Conservation (phyloP, 2,113 vertebrate genomes). For the Fulmarus glacialis region DNA sequence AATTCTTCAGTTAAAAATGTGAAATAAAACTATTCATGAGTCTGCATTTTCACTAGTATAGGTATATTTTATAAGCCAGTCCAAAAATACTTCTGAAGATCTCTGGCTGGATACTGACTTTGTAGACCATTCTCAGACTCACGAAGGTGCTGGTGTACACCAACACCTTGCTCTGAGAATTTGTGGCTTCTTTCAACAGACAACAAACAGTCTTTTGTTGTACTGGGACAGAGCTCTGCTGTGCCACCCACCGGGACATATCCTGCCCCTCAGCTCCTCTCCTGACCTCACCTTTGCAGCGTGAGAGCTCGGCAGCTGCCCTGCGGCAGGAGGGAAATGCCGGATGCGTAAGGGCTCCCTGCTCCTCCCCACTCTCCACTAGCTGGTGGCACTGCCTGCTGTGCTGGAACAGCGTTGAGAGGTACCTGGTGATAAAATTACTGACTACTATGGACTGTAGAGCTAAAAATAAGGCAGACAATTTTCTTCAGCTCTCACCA, state of each 20-base stretch:
- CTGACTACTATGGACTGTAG: not conserved
- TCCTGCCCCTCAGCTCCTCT: not conserved
- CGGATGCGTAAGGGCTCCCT: not conserved
- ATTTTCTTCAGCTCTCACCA: not conserved
- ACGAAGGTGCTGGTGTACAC: accelerated
- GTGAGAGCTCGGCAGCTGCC: not conserved
- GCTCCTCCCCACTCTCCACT: not conserved
- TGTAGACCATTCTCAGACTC: not conserved
- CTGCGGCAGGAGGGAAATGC: not conserved
- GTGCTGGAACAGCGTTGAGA: not conserved
- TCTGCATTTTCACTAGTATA: not conserved
- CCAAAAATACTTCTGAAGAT: not conserved
- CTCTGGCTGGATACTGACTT: not conserved
- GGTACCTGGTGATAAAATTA: not conserved
- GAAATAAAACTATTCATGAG: not conserved
- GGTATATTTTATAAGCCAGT: not conserved
- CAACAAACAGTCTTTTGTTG: not conserved
- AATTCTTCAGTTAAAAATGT: not conserved
- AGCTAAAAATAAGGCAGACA: not conserved
- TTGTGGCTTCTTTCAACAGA: not conserved
- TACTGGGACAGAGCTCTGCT: not conserved
- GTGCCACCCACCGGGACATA: accelerated
- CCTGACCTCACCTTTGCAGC: not conserved
- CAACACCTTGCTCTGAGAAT: not conserved
- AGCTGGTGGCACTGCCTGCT: not conserved